Evolutionary conservation across 2,888 invertebrate genomes (phyloP), one percentile per base, ranked within the genome.

Genomic region (Disparrhopalites patrizii): DNA sequence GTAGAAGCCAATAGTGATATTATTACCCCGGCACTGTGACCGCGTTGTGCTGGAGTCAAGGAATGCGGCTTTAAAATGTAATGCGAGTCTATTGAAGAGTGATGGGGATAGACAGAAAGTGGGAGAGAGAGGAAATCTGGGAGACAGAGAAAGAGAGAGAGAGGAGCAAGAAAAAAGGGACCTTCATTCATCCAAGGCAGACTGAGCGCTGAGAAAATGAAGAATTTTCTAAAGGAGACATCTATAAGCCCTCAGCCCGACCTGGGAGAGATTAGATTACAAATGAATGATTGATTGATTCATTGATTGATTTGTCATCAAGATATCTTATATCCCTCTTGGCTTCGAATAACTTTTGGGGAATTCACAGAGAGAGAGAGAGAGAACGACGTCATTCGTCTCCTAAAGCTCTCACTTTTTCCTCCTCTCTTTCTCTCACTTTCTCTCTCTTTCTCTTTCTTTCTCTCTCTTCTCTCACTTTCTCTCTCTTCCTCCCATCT

Each of bases 201-300:
- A 43, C 43, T 30, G 18, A 55, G n/a, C 25, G 55, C 36, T 55
- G 47, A 58, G 58, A 31, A 58, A 58, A 58, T 58, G 58, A 58
- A 43, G 58, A 58, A 43, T 43, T 58, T 58, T 58, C 43, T 43
- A 43, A 58, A 43, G 30, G 58, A 58, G 58, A 58, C 58, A 58
- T 58, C 28, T 43, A 28, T 58, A 58, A 58, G 58, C 58, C 58
- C 25, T 13, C 38, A 31, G 38, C 15, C n/a, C 38, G 43, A 43
- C 58, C 58, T 27, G 47, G 47, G n/a, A n/a, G n/a, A 56, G 58
- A 58, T 58, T 58, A 58, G 58, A 58, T 58, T 58, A 58, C 58
- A 58, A 58, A 58, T 58, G 58, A 58, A 58, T 58, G 58, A 58
- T 58, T 58, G 58, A 58, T 58, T 58, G 43, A 30, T 43, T 58